Percentiles rank a stretch among this genome's conserved stretches.
Evolutionary conservation across 92 coral and sea anemone genomes (phyloP).

Genomic region (Umimayanthus chanpuru): DNA sequence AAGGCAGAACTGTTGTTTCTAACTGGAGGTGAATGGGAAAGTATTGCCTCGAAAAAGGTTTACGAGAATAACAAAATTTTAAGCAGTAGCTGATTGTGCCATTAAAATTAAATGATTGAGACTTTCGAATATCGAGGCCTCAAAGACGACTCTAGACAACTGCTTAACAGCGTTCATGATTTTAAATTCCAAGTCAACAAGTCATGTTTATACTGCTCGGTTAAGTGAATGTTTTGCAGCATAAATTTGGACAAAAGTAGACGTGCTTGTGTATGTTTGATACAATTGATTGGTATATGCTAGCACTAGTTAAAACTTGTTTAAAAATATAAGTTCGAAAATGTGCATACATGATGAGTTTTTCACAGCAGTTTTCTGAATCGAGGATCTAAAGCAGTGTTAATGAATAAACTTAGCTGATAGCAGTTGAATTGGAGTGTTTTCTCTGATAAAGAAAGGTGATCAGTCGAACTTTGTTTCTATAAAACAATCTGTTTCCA

Average conservation of each 20-base stretch:
- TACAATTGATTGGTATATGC: constrained; percentile 28
- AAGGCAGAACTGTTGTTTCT: neutral
- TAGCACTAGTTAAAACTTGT: constrained; percentile 37
- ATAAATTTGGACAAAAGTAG: neutral
- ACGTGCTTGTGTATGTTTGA: constrained; percentile 7
- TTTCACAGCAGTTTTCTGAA: constrained; percentile 25
- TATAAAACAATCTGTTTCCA: neutral
- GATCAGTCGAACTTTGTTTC: neutral
- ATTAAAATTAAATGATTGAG: constrained; percentile 43
- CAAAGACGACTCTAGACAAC: constrained; percentile 20
- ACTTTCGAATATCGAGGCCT: constrained; percentile 18
- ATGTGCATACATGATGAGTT: constrained; percentile 37
- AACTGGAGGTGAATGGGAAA: neutral
- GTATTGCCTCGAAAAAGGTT: neutral
- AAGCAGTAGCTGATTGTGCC: constrained; percentile 43
- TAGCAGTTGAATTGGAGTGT: neutral
- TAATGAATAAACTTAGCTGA: neutral
- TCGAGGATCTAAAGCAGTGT: neutral
- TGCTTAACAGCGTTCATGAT: constrained; percentile 13
- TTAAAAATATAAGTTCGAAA: constrained; percentile 38
- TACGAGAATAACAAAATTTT: constrained; percentile 33
- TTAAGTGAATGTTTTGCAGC: constrained; percentile 22
- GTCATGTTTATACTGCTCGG: neutral
- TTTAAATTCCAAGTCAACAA: constrained; percentile 20
- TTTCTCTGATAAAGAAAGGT: neutral